phyloP scores from a whole-genome alignment of 1,140 invertebrate species.

The Papilio dardanus region DNA sequence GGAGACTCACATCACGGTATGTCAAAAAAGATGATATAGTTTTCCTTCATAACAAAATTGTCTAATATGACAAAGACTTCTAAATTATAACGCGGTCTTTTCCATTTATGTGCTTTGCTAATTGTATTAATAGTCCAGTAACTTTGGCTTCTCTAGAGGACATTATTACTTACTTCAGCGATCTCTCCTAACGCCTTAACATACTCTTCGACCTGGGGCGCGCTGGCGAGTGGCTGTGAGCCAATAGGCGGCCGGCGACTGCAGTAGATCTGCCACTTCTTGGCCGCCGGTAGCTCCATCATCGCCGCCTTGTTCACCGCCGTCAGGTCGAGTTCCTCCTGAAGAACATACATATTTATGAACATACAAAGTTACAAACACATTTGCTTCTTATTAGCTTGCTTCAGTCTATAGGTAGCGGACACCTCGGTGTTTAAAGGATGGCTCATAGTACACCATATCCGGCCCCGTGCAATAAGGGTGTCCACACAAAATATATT shows the following conservation, averaged over 20 bases:
- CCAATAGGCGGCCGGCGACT: conserved; percentile 89
- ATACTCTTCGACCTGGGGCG: conserved; percentile 93
- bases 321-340: conserved; percentile 96
- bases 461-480: too few species aligned
- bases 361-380: not conserved
- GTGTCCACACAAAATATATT: too few species aligned
- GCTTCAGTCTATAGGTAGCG: not conserved
- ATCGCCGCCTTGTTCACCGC: conserved; percentile 96
- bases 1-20: too few species aligned
- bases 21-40: too few species aligned
- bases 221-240: conserved; percentile 85
- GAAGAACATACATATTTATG: conserved; percentile 56
- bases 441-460: too few species aligned
- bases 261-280: conserved; percentile 99
- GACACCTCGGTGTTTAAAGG: too few species aligned
- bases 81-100: too few species aligned
- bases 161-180: conserved; percentile 86
- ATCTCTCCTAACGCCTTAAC: conserved; percentile 92
- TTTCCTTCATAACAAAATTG: too few species aligned
- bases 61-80: too few species aligned
- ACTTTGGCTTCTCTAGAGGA: not conserved
- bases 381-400: not conserved
- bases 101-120: not conserved
- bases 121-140: not conserved
- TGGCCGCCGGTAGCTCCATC: conserved; percentile 94